A percentile compares a stretch with the other conserved stretches of the same genome.
These are phyloP conservation scores for Cyclophora albipunctata DNA, from an alignment of 2,888 invertebrate species.

Conservation along the genomic window DNA sequence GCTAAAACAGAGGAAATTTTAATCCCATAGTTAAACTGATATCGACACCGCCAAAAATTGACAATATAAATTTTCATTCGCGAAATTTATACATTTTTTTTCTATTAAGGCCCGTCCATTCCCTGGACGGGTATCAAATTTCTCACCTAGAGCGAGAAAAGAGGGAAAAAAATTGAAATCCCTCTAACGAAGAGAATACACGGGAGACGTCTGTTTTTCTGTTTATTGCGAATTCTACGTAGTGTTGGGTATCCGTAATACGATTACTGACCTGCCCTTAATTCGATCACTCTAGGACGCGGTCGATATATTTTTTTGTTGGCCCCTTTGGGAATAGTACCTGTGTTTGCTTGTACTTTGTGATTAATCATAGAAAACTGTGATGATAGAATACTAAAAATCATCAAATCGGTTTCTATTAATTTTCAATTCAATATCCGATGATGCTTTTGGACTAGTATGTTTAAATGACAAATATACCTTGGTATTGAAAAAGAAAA, in stretches of 20 bases:
- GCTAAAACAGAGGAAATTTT: constrained; percentile 6
- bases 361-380: too few relatives aligned
- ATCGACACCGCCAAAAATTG: constrained; percentile 42
- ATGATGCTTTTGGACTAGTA: too few relatives aligned
- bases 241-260: constrained; percentile 71
- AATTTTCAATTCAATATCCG: too few relatives aligned
- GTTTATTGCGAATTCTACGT: constrained; percentile 57
- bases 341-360: background rate
- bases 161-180: constrained; percentile 36
- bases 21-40: constrained; percentile 26
- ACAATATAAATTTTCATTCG: constrained; percentile 59
- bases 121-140: constrained; percentile 54
- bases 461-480: too few relatives aligned
- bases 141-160: constrained; percentile 58
- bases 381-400: too few relatives aligned
- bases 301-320: constrained; percentile 45
- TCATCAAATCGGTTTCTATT: too few relatives aligned
- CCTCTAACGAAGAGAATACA: constrained; percentile 71
- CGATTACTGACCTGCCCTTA: constrained; percentile 72
- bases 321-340: constrained; percentile 33
- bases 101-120: constrained; percentile 68
- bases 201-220: constrained; percentile 64
- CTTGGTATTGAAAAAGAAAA: too few relatives aligned
- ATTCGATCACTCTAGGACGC: constrained; percentile 59
- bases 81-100: constrained; percentile 55